A percentile compares a stretch with the other conserved stretches of the same genome.
phyloP scores from a whole-genome alignment of 1,140 invertebrate species.

The Drosophila mojavensis region DNA sequence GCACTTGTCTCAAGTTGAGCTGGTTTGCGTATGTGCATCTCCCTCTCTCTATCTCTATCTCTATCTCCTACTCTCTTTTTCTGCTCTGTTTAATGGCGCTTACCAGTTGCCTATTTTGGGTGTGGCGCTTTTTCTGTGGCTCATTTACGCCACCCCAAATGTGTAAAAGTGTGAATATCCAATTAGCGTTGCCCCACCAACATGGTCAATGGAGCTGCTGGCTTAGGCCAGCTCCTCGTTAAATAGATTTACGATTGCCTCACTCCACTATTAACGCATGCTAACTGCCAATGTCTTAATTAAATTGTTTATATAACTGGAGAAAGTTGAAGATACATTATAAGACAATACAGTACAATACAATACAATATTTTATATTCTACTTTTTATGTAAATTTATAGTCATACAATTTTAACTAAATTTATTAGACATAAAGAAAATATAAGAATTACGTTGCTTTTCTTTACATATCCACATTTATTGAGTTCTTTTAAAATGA shows the following conservation, averaged over 20 bases:
- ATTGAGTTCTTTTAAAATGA: no score
- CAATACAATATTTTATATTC: no score
- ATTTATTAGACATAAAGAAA: no score
- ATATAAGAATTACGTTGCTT: no score
- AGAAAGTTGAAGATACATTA: no score
- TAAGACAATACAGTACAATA: no score
- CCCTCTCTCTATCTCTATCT: background rate
- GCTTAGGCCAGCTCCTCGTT: slow-evolving; percentile 1
- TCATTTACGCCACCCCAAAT: slow-evolving; percentile 76
- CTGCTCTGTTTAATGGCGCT: slow-evolving; percentile 56
- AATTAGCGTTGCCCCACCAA: slow-evolving; percentile 62
- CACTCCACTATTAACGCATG: background rate
- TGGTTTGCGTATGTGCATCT: slow-evolving; percentile 40
- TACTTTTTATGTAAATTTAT: no score
- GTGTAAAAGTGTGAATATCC: slow-evolving; percentile 76
- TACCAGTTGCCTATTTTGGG: slow-evolving; percentile 81
- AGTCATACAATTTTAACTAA: no score
- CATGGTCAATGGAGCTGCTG: slow-evolving; percentile 38
- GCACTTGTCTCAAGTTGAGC: background rate
- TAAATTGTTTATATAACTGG: background rate
- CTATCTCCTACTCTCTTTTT: slow-evolving; percentile 8
- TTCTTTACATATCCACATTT: no score
- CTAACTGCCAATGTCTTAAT: slow-evolving; percentile 8
- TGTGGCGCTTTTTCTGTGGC: slow-evolving; percentile 67
- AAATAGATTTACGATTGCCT: slow-evolving; percentile 15